These are phyloP conservation scores for Butorides virescens DNA, from an alignment of 2,113 vertebrate species.

Conservation along the genomic window DNA sequence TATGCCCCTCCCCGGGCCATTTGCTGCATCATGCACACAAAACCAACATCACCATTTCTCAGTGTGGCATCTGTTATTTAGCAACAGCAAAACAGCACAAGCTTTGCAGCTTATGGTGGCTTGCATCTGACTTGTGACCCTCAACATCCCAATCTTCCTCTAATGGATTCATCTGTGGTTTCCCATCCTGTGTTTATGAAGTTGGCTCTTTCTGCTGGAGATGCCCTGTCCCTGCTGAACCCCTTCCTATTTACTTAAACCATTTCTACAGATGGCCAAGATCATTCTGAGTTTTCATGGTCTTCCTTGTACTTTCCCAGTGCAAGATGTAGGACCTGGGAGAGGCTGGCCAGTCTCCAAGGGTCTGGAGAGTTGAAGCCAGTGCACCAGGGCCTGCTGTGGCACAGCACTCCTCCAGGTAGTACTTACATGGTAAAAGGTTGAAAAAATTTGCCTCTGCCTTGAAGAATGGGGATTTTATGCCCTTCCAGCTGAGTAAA, in stretches of 20 bases:
- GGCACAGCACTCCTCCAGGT: background rate
- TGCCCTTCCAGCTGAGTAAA: background rate
- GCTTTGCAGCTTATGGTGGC: background rate
- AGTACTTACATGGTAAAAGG: background rate
- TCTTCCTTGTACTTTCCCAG: background rate
- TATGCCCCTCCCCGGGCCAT: rapidly evolving
- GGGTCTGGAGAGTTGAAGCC: background rate
- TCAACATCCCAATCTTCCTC: background rate
- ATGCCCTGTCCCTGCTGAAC: background rate
- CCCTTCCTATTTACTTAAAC: background rate
- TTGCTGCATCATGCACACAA: background rate
- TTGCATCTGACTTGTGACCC: background rate
- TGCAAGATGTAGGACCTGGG: background rate
- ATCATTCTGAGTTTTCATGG: background rate
- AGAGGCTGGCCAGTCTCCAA: background rate
- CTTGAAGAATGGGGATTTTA: background rate
- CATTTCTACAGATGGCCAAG: background rate
- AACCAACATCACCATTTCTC: background rate
- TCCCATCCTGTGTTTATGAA: background rate
- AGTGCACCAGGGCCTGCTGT: background rate
- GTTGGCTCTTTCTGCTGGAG: background rate
- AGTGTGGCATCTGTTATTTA: background rate
- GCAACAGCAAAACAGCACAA: background rate
- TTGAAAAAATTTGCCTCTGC: background rate
- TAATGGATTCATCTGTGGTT: background rate